Evolutionary conservation across 2,797 vertebrate species (phyloP).

Genomic region (Danio tinwini): DNA sequence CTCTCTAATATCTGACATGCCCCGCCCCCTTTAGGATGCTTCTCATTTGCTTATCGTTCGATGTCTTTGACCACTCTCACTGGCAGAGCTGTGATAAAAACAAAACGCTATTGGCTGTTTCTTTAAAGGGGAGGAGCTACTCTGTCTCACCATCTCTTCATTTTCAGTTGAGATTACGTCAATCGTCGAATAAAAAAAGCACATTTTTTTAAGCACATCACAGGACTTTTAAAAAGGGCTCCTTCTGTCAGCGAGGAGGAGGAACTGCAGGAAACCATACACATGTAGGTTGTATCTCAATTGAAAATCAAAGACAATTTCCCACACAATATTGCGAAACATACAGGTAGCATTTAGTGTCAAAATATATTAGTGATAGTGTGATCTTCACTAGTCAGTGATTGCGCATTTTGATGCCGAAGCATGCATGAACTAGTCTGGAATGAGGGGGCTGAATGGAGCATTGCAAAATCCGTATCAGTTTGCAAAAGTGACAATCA

Average conservation of each 20-base stretch:
- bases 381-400: slow-evolving; percentile 5
- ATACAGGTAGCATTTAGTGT: not conserved
- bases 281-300: not conserved
- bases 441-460: not conserved
- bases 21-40: too few species aligned
- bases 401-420: not conserved
- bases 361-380: not conserved
- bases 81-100: too few species aligned
- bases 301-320: not conserved
- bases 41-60: too few species aligned
- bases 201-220: too few species aligned
- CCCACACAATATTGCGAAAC: not conserved
- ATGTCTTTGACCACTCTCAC: too few species aligned
- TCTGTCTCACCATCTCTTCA: too few species aligned
- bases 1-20: too few species aligned
- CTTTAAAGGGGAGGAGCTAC: too few species aligned
- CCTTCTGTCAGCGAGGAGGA: not conserved
- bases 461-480: slow-evolving; percentile 16
- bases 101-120: too few species aligned
- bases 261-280: not conserved
- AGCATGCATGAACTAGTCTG: slow-evolving; percentile 37
- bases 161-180: too few species aligned
- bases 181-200: too few species aligned
- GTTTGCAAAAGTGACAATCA: slow-evolving; percentile 34
- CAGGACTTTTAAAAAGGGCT: too few species aligned